Evolutionary conservation across 2,888 invertebrate genomes (phyloP), one percentile per base, ranked within the genome.

Genomic region (Helleia helle): DNA sequence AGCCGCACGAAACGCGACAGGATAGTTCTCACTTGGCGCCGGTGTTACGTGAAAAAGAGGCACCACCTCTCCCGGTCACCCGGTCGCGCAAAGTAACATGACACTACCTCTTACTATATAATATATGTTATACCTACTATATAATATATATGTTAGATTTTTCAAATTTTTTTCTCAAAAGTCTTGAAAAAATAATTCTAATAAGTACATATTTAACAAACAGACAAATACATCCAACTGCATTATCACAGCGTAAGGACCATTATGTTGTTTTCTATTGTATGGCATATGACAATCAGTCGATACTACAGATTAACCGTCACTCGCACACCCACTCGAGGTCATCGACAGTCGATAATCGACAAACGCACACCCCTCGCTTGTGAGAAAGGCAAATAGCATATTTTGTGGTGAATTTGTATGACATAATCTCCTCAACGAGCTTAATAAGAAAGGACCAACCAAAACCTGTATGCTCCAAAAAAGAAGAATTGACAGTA

Each of bases 351-450:
- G 54, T 58, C 58, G 56, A 58, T 54, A 51, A 49, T 51, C 52
- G 49, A 47, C 53, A 47, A 55, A 46, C 55, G 50, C 51, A 48
- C 56, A 50, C 42, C 65, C 60, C 65, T 62, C 51, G 49, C 26
- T 25, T 62, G 62, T 63, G 67, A 59, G 67, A 66, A 68, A 62
- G 46, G 64, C 55, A 65, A 70, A 67, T 31, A 40, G 8, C 22
- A 22, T 5, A 22, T 13, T 39, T 31, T 40, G 30, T 31, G 31
- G 31, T 25, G 31, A 26, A 40, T 40, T 25, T 26, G 31, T 31
- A 31, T 40, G 24, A 31, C 40, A 25, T 30, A 40, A 40, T 40
- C 40, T 31, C 31, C 31, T 31, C 22, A 31, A 30, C 24, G 12
- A 40, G 40, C 31, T 40, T 26, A 29, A 15, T 12, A 26, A 34